Percentiles rank a stretch among this genome's conserved stretches.
Conservation (phyloP, 2,797 vertebrate genomes). For the Phrynocephalus forsythii region DNA sequence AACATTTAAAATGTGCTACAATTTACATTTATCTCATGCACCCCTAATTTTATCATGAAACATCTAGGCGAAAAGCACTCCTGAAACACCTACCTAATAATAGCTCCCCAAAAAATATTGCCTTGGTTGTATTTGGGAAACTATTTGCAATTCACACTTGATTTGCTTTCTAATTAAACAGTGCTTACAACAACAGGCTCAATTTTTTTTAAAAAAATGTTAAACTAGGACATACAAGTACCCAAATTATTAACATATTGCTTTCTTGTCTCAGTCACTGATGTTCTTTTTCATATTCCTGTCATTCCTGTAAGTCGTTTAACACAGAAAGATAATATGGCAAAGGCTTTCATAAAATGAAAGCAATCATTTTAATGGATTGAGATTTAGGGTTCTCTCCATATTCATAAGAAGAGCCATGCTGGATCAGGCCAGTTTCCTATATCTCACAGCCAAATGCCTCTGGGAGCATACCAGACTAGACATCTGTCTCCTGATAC, state of each 20-base stretch:
- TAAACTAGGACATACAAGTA: slow-evolving; percentile 46
- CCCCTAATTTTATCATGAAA: slow-evolving; percentile 3
- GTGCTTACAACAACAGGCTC: slow-evolving; percentile 44
- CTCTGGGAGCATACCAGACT: too few relatives aligned
- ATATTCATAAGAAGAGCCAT: not conserved
- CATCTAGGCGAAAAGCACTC: slow-evolving; percentile 41
- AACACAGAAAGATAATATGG: not conserved
- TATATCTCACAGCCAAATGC: too few relatives aligned
- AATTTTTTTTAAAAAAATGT: slow-evolving; percentile 13
- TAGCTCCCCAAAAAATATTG: slow-evolving; percentile 49
- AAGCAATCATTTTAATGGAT: not conserved
- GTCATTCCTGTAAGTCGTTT: not conserved
- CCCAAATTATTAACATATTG: slow-evolving; percentile 1
- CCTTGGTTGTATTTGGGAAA: slow-evolving; percentile 44
- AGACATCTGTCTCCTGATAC: too few relatives aligned
- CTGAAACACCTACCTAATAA: not conserved
- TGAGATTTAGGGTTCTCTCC: not conserved
- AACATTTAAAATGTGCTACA: not conserved
- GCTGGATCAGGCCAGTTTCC: too few relatives aligned
- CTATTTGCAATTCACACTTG: slow-evolving; percentile 56
- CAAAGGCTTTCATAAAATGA: not conserved
- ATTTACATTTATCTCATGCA: not conserved
- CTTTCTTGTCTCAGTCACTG: slow-evolving; percentile 23
- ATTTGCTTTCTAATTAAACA: slow-evolving; percentile 63
- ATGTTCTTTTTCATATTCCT: slow-evolving; percentile 5